These are phyloP conservation scores for Neodiprion pinetum DNA, from an alignment of 1,140 invertebrate genomes.

Conservation along the genomic window DNA sequence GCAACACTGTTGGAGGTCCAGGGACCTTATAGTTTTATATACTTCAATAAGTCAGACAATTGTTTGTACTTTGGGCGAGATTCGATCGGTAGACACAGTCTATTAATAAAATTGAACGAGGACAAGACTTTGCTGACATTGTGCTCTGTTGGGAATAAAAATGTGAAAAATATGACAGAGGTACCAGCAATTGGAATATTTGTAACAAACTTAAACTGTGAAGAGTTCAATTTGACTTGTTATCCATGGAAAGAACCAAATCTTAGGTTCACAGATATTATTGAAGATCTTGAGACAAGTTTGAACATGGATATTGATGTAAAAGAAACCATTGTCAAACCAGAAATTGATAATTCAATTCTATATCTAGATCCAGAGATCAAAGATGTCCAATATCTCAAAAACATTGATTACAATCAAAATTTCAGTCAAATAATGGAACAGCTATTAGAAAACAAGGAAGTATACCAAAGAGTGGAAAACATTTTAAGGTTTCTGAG, in stretches of 20 bases:
- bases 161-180: constrained; percentile 68
- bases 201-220: constrained; percentile 63
- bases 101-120: constrained; percentile 70
- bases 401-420: constrained; percentile 46
- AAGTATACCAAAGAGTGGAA: constrained; percentile 58
- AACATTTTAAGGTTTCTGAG: constrained; percentile 65
- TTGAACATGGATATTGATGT: constrained; percentile 49
- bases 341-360: constrained; percentile 26
- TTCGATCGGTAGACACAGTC: constrained; percentile 82
- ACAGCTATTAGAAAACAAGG: constrained; percentile 52
- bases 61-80: constrained; percentile 86
- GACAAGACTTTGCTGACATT: constrained; percentile 57
- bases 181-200: constrained; percentile 78
- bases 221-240: constrained; percentile 53
- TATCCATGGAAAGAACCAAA: constrained; percentile 55
- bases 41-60: constrained; percentile 70
- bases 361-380: constrained; percentile 52
- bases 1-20: constrained; percentile 65
- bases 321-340: constrained; percentile 42
- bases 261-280: constrained; percentile 43
- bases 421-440: constrained; percentile 62
- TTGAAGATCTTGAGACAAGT: constrained; percentile 49
- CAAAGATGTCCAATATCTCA: constrained; percentile 56
- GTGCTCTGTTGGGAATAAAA: constrained; percentile 68
- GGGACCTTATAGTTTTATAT: constrained; percentile 87